Percentiles rank a stretch among this genome's conserved stretches.
Evolutionary conservation across 2,888 invertebrate species (phyloP).

Genomic region (Ariolimax columbianus): DNA sequence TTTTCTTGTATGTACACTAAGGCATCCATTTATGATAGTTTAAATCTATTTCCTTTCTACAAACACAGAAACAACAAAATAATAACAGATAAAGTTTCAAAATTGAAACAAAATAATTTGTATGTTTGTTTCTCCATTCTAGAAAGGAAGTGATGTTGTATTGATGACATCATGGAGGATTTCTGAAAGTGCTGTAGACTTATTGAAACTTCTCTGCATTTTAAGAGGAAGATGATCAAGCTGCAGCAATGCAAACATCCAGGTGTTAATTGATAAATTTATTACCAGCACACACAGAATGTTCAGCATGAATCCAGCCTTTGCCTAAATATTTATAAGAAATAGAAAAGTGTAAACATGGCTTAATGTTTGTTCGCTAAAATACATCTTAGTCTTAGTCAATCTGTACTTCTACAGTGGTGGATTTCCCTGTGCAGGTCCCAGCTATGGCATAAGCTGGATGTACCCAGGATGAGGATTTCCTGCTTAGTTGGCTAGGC

Average conservation of each 20-base stretch:
- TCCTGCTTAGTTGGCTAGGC: too few relatives aligned
- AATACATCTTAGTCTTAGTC: too few relatives aligned
- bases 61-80: too few relatives aligned
- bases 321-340: slow-evolving; percentile 53
- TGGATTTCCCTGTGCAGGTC: too few relatives aligned
- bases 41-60: too few relatives aligned
- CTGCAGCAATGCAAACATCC: slow-evolving; percentile 60
- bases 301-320: slow-evolving; percentile 61
- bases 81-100: too few relatives aligned
- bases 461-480: too few relatives aligned
- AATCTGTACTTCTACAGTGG: too few relatives aligned
- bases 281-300: slow-evolving; percentile 58
- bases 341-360: not conserved
- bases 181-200: not conserved
- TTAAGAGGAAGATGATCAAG: slow-evolving; percentile 55
- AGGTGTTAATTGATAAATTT: slow-evolving; percentile 62
- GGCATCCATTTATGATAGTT: too few relatives aligned
- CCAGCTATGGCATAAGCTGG: too few relatives aligned
- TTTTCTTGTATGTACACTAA: too few relatives aligned
- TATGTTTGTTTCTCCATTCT: not conserved
- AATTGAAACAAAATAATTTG: too few relatives aligned
- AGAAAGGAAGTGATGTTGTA: not conserved
- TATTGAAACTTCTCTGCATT: slow-evolving; percentile 9
- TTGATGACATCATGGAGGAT: not conserved
- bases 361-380: not conserved